Percentiles rank a stretch among this genome's conserved stretches.
phyloP scores from a whole-genome alignment of 2,113 vertebrate species.

The Lepidothrix coronata region DNA sequence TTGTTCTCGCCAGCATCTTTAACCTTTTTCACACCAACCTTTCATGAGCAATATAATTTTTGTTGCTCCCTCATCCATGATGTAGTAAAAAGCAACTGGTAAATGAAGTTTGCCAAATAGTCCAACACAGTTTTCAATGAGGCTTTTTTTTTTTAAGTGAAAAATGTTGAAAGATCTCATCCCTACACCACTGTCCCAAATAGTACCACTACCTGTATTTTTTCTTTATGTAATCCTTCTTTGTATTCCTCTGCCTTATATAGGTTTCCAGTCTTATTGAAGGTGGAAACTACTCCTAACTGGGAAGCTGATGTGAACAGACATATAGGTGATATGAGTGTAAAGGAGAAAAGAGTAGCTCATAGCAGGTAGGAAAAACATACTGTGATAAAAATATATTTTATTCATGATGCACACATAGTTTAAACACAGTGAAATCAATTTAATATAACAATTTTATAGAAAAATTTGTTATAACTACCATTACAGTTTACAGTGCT shows the following conservation, averaged over 20 bases:
- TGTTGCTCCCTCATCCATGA: not conserved
- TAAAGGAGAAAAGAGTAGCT: not conserved
- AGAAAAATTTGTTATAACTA: not conserved
- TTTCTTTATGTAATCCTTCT: not conserved
- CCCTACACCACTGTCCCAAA: not conserved
- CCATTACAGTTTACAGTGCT: not conserved
- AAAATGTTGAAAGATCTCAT: not conserved
- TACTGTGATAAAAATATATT: not conserved
- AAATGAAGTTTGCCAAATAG: not conserved
- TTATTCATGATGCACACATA: not conserved
- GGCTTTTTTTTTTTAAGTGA: not conserved
- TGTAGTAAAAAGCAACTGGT: not conserved
- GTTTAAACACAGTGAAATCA: not conserved
- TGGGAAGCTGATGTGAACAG: not conserved
- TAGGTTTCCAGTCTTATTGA: not conserved
- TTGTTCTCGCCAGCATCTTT: not conserved
- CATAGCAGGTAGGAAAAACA: not conserved
- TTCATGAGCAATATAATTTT: not conserved
- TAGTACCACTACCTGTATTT: not conserved
- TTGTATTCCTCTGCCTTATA: not conserved
- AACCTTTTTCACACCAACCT: not conserved
- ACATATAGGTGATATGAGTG: not conserved
- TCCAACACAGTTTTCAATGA: rapidly evolving
- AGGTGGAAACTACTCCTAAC: not conserved
- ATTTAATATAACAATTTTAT: not conserved